These are phyloP conservation scores for Calliopum simillimum DNA, from an alignment of 2,888 invertebrate genomes.

Conservation along the genomic window DNA sequence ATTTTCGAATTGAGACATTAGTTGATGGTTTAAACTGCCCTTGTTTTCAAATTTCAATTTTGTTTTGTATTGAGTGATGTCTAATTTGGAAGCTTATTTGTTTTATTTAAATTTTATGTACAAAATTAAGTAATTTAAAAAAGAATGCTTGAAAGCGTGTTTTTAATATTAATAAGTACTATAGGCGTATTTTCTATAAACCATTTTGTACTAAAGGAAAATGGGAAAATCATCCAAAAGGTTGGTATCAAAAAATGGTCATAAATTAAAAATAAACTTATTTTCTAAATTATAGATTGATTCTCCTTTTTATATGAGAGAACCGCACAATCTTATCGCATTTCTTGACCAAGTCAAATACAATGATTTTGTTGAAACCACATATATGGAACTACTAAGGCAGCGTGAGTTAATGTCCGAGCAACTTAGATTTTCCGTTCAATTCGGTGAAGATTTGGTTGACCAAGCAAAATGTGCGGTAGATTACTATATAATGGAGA, in stretches of 20 bases:
- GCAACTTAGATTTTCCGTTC: constrained; percentile 62
- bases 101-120: no score
- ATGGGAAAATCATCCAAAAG: constrained; percentile 61
- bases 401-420: constrained; percentile 62
- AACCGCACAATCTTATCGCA: constrained; percentile 62
- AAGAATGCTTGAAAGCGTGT: not conserved
- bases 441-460: constrained; percentile 62
- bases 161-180: not conserved
- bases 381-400: constrained; percentile 58
- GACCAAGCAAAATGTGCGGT: constrained; percentile 63
- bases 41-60: no score
- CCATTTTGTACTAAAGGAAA: constrained; percentile 62
- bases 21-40: no score
- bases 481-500: constrained; percentile 58
- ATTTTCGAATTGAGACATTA: no score
- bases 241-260: no score
- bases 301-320: constrained; percentile 64
- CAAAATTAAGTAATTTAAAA: no score
- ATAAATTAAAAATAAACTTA: no score
- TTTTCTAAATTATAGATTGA: constrained; percentile 45
- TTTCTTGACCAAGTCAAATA: constrained; percentile 64
- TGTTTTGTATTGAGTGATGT: no score
- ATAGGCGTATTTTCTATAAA: constrained; percentile 49
- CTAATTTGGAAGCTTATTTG: no score
- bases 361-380: constrained; percentile 61